Evolutionary conservation across 2,113 vertebrate species (phyloP), one percentile per base, ranked within the genome.

Genomic region (Macrotis lagotis): DNA sequence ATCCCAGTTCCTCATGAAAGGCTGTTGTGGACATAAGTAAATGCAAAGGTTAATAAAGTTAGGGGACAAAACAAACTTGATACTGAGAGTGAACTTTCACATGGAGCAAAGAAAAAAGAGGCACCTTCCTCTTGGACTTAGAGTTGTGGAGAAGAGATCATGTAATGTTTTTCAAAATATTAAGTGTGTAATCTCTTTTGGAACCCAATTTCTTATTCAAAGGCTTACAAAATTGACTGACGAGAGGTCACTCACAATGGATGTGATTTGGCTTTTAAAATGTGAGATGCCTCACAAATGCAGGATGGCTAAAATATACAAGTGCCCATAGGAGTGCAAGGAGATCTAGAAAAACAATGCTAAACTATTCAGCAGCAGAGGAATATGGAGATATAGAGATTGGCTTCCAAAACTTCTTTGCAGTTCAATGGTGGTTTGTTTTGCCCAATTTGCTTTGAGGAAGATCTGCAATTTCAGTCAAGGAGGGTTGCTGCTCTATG

Each of bases 21-120:
- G 97, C 98, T 97, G 98, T 98, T 97, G 98, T 98, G 98, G 98
- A 97, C 97, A 98, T 95, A 98, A 98, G 97, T 98, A 98, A 98
- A 98, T 98, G 98, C 95, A 98, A 98, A 99, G 98, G 98, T 99
- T 99, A 99, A 98, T 98, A 99, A 99, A 99, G 98, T 99, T 98
- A 99, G 98, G 51, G 98, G 98, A 98, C 98, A 98, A 99, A 99
- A 98, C 98, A 99, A 99, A 98, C 98, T 98, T 99, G 98, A 98
- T 98, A 98, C 98, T 98, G 98, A 97, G 98, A 98, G 96, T 98
- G 99, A 99, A 99, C 99, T 99, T 99, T 99, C 98, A 98, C 98
- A 98, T 98, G 97, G 96, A 98, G 94, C 98, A 98, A 98, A 83
- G 66, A 95, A 95, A 98, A 99, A 99, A 99, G 98, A 99, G 99